Conservation (phyloP, 1,140 invertebrate species). For the Heliconius hewitsoni region DNA sequence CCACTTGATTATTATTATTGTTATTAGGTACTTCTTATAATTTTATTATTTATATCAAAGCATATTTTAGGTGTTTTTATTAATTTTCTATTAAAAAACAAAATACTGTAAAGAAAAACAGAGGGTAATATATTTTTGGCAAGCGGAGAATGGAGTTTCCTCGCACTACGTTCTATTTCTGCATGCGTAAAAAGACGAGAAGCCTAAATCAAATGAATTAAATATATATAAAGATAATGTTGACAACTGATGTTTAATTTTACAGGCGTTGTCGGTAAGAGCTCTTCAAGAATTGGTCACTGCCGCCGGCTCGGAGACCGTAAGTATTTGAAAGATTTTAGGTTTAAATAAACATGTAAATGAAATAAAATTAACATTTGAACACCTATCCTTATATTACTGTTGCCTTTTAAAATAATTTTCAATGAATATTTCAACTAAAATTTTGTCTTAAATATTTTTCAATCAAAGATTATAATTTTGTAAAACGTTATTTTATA, state of each 20-base stretch:
- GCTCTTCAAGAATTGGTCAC: constrained; percentile 99
- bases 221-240: neutral
- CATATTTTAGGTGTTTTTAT: too few relatives aligned
- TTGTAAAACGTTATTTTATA: constrained; percentile 18
- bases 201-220: too few relatives aligned
- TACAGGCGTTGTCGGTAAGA: constrained; percentile 97
- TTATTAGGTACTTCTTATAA: too few relatives aligned
- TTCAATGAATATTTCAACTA: constrained; percentile 53
- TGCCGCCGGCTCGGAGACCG: constrained; percentile 93
- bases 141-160: too few relatives aligned
- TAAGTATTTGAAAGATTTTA: constrained; percentile 80
- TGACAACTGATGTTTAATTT: constrained; percentile 33
- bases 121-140: too few relatives aligned
- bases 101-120: too few relatives aligned
- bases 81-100: too few relatives aligned
- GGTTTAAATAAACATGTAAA: constrained; percentile 32
- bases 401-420: constrained; percentile 58
- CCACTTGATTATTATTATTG: too few relatives aligned
- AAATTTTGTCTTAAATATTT: constrained; percentile 26
- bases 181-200: too few relatives aligned
- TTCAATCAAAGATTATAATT: constrained; percentile 22
- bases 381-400: constrained; percentile 48
- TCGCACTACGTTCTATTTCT: too few relatives aligned
- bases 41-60: too few relatives aligned
- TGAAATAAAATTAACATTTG: constrained; percentile 55